Conservation (phyloP, 2,113 vertebrate genomes). For the Atlantisia rogersi region DNA sequence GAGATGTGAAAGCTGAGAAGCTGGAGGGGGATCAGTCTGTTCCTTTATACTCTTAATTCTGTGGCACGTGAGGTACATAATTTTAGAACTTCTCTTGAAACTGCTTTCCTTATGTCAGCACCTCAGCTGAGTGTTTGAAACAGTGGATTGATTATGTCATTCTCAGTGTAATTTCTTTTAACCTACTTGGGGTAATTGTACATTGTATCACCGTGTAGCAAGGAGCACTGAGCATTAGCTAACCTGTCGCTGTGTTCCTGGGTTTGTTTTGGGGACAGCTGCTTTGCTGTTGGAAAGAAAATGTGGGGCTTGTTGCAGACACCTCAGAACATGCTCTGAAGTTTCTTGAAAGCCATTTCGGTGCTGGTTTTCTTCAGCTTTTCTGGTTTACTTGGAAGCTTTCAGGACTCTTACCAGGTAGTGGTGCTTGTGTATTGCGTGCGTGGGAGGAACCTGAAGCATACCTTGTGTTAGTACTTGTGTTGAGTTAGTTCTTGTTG, state of each 20-base stretch:
- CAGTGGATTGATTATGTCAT: not conserved
- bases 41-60: not conserved
- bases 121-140: not conserved
- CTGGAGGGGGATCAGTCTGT: not conserved
- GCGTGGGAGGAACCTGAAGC: not conserved
- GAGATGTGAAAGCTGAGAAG: not conserved
- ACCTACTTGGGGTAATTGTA: fast-evolving
- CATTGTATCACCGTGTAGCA: fast-evolving
- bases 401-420: not conserved
- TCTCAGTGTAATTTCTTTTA: not conserved
- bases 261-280: not conserved
- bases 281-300: not conserved
- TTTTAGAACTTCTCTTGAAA: not conserved
- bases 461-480: not conserved
- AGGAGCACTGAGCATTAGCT: fast-evolving
- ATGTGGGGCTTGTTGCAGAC: fast-evolving
- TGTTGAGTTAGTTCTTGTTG: no score
- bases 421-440: not conserved
- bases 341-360: not conserved
- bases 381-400: not conserved
- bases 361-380: not conserved
- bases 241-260: fast-evolving
- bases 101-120: not conserved
- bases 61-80: not conserved
- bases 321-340: fast-evolving